These are phyloP conservation scores for Phrynocephalus vlangalii DNA, from an alignment of 2,797 vertebrate species.

Conservation along the genomic window DNA sequence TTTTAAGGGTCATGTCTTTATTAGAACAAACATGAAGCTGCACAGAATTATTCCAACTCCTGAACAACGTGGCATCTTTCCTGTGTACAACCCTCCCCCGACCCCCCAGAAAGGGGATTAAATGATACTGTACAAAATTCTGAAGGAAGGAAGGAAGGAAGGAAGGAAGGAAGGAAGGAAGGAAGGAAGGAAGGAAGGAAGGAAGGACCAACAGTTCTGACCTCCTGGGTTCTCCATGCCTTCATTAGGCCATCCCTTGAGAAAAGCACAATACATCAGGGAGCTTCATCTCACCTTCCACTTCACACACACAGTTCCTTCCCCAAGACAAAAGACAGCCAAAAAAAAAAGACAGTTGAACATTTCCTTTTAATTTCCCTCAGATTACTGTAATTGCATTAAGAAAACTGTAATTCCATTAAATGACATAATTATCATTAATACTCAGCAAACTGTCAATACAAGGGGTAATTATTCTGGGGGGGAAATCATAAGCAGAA, in stretches of 20 bases:
- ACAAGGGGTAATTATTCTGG: constrained; percentile 80
- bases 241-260: not conserved
- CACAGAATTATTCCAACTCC: too few species aligned
- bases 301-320: constrained; percentile 24
- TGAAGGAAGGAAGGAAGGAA: too few species aligned
- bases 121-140: too few species aligned
- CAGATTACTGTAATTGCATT: constrained; percentile 76
- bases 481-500: constrained; percentile 75
- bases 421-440: constrained; percentile 81
- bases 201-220: not conserved
- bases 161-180: not conserved
- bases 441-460: constrained; percentile 80
- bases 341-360: constrained; percentile 48
- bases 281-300: too few species aligned
- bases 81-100: too few species aligned
- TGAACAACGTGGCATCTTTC: too few species aligned
- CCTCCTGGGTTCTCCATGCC: not conserved
- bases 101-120: too few species aligned
- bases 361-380: constrained; percentile 71
- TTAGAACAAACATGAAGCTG: too few species aligned
- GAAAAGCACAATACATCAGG: not conserved
- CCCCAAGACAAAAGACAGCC: constrained; percentile 10
- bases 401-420: constrained; percentile 83
- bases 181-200: too few species aligned
- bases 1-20: too few species aligned